Conservation (phyloP, 53 echinoderm and acorn worm species). For the Paracentrotus lividus region DNA sequence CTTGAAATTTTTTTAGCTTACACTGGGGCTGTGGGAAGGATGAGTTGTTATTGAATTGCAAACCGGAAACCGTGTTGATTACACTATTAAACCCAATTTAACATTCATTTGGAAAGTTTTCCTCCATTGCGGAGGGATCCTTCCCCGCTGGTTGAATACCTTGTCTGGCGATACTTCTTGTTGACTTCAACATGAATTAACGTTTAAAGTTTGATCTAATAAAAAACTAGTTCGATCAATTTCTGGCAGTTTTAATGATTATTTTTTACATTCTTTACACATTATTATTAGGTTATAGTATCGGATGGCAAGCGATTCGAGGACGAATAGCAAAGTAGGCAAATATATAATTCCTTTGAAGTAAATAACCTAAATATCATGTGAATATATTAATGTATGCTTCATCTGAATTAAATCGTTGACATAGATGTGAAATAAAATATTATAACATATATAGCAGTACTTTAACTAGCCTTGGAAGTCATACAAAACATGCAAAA, state of each 20-base stretch:
- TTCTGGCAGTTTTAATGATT: no score
- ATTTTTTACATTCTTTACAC: no score
- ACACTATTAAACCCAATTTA: constrained; percentile 44
- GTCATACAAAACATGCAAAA: not conserved
- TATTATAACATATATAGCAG: not conserved
- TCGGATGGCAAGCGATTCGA: no score
- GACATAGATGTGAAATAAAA: not conserved
- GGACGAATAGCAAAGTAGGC: no score
- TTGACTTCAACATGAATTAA: not conserved
- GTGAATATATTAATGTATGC: not conserved
- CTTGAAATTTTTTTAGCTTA: constrained; percentile 10
- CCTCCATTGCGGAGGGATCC: not conserved
- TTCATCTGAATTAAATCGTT: not conserved
- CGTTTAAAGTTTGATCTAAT: not conserved
- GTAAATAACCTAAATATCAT: not conserved
- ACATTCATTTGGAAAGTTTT: constrained; percentile 11
- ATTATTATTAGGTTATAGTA: no score
- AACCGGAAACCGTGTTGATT: constrained; percentile 48
- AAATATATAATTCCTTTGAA: no score
- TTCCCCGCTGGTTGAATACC: not conserved
- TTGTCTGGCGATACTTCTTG: constrained; percentile 31
- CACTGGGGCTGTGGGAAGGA: constrained; percentile 22
- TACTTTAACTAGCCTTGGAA: not conserved
- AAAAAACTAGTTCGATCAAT: not conserved
- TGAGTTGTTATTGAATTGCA: constrained; percentile 36